Evolutionary conservation across 1,140 invertebrate species (phyloP).

Genomic region (Drosophila rufa): DNA sequence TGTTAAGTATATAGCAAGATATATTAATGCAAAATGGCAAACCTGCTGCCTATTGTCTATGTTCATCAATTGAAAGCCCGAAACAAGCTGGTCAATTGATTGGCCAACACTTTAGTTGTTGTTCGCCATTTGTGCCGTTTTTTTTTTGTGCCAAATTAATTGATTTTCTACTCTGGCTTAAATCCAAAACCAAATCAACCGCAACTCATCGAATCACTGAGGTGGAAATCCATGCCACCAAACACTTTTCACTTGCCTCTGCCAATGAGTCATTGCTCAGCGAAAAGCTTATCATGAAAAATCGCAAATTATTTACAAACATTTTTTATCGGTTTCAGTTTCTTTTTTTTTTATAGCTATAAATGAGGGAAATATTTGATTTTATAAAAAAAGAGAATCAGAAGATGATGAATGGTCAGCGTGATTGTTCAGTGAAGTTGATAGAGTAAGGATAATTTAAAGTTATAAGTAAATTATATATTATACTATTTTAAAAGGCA

Average conservation of each 20-base stretch:
- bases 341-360: background rate
- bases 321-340: conserved; percentile 3
- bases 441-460: background rate
- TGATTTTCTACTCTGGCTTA: conserved; percentile 22
- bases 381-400: background rate
- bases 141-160: conserved; percentile 22
- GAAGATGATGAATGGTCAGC: background rate
- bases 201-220: conserved; percentile 39
- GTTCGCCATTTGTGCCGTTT: conserved; percentile 7
- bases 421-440: background rate
- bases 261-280: background rate
- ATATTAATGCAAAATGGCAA: background rate
- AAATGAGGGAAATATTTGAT: background rate
- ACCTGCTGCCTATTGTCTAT: background rate
- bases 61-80: conserved; percentile 27
- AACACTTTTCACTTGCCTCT: conserved; percentile 25
- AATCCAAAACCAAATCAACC: conserved; percentile 19
- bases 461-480: background rate
- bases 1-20: background rate
- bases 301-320: background rate
- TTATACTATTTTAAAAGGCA: background rate
- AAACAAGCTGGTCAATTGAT: conserved; percentile 38
- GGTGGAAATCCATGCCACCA: conserved; percentile 46
- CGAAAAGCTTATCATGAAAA: background rate
- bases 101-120: conserved; percentile 18